These are phyloP conservation scores for Myodes glareolus DNA, from an alignment of 2,113 vertebrate species.

Conservation along the genomic window DNA sequence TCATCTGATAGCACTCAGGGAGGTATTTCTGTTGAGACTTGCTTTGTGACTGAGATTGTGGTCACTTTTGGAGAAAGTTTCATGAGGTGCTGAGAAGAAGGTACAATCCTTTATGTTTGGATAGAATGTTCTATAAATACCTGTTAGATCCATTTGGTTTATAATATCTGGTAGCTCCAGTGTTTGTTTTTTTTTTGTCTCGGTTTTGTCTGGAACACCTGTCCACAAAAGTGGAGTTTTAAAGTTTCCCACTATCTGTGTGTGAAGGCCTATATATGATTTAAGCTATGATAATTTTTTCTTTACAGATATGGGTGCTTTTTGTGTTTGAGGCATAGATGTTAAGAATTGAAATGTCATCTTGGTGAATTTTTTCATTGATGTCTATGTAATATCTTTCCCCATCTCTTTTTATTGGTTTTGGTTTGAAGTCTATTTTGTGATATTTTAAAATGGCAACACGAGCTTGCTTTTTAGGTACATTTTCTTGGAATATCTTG, in stretches of 20 bases:
- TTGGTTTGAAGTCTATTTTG: too few species aligned
- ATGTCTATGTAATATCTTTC: not conserved
- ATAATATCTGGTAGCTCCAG: not conserved
- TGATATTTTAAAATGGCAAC: too few species aligned
- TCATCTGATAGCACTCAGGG: not conserved
- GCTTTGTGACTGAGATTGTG: not conserved
- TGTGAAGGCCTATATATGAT: not conserved
- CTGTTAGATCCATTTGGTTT: not conserved
- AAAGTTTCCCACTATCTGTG: not conserved
- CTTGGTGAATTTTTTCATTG: not conserved
- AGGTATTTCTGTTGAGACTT: not conserved
- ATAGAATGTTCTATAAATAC: not conserved
- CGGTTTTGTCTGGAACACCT: not conserved
- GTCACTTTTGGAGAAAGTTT: not conserved
- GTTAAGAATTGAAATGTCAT: not conserved
- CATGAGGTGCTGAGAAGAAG: not conserved
- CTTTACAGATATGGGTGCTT: not conserved
- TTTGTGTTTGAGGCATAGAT: not conserved
- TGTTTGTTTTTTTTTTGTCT: not conserved
- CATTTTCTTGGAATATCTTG: not conserved
- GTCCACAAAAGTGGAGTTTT: not conserved
- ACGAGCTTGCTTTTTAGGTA: not conserved
- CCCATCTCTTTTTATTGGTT: too few species aligned
- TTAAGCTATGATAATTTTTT: not conserved
- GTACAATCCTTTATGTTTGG: not conserved